phyloP scores from a whole-genome alignment of 2,797 vertebrate species.

The Artibeus lituratus region DNA sequence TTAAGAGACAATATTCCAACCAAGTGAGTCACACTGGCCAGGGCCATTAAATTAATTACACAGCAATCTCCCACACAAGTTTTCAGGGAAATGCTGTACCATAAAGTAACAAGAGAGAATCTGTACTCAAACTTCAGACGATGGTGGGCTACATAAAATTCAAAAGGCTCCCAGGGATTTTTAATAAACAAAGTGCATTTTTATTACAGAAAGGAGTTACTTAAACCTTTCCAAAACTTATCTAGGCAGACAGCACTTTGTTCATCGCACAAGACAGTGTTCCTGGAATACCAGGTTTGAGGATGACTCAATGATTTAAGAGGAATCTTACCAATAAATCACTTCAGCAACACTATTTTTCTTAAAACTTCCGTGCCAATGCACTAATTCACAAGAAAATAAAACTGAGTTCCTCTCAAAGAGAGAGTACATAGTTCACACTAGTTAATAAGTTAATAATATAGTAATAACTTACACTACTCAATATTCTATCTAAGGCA shows the following conservation, averaged over 20 bases:
- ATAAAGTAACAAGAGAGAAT: not conserved
- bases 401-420: not conserved
- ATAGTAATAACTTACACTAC: not conserved
- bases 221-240: not conserved
- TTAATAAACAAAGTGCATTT: not conserved
- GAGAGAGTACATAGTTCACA: not conserved
- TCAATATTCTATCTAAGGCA: not conserved
- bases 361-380: not conserved
- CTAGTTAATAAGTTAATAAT: not conserved
- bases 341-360: not conserved
- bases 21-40: not conserved
- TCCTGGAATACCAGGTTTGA: not conserved
- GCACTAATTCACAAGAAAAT: not conserved
- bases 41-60: not conserved
- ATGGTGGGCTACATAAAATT: not conserved
- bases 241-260: not conserved
- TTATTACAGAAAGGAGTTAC: not conserved
- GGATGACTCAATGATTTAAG: not conserved
- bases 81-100: not conserved
- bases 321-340: not conserved
- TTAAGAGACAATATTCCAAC: too few relatives aligned
- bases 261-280: not conserved
- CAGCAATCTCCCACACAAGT: not conserved
- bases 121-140: not conserved
- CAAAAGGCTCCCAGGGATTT: not conserved